Conservation (phyloP, 2,888 invertebrate species). For the Cloeon dipterum region DNA sequence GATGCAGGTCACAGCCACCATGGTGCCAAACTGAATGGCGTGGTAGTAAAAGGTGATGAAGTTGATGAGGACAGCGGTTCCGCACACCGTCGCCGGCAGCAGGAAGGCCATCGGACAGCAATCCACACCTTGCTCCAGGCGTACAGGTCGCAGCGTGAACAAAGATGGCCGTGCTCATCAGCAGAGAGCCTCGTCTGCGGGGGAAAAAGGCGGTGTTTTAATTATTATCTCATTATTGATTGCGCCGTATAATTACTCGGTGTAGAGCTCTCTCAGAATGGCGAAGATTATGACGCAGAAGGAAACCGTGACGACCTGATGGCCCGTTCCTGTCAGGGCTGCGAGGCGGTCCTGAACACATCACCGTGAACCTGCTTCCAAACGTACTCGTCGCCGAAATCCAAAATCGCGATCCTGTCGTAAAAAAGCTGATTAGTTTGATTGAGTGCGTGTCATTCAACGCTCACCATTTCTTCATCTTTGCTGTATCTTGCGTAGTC, state of each 20-base stretch:
- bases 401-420: constrained; percentile 90
- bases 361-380: constrained; percentile 99
- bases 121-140: constrained; percentile 89
- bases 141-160: constrained; percentile 95
- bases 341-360: constrained; percentile 87
- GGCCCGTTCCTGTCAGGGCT: constrained; percentile 85
- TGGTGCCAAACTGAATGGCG: constrained; percentile 96
- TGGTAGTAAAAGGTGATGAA: constrained; percentile 99
- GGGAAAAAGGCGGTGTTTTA: not conserved
- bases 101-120: constrained; percentile 86
- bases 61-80: constrained; percentile 94
- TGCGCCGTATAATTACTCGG: constrained; percentile 55
- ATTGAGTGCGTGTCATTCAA: too few species aligned
- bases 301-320: constrained; percentile 79
- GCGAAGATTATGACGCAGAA: constrained; percentile 89
- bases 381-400: constrained; percentile 98
- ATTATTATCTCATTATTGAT: not conserved
- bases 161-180: constrained; percentile 93
- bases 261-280: constrained; percentile 93
- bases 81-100: constrained; percentile 78
- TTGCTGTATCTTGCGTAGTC: constrained; percentile 99
- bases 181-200: constrained; percentile 51
- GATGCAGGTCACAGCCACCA: constrained; percentile 95
- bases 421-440: too few species aligned
- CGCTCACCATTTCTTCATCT: constrained; percentile 76